Evolutionary conservation across 2,797 vertebrate species (phyloP), one percentile per base, ranked within the genome.

Genomic region (Bradypodion pumilum): DNA sequence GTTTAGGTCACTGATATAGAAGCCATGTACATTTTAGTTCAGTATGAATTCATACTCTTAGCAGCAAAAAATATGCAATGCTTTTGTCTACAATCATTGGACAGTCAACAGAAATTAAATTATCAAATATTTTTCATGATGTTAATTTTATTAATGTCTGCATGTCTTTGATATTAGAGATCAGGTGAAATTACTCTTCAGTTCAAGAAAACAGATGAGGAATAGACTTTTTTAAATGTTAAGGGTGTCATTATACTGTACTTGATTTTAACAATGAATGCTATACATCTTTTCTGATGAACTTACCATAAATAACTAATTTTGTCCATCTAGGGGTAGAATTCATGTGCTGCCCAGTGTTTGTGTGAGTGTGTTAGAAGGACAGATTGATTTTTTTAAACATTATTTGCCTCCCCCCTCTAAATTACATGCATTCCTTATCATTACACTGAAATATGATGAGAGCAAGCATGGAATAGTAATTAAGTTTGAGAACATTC

Each of bases 121-220:
- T 44, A 60, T 42, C 19, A 72, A 72, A 29, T n/a, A n/a, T 73
- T 60, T 72, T 46, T 32, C 49, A 80, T 56, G 72, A 81, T 72
- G 52, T 87, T 90, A 94, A 90, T 91, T 91, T 85, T 60, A 88
- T 25, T 83, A 81, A 84, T 52, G 68, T 68, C 89, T 78, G 83
- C 35, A 86, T 90, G 88, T 91, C 81, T 74, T 88, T 87, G 78
- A 56, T 66, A 40, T 66, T 90, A 15, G 7, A 83, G 59, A 89
- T 49, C 25, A 29, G 74, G 82, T 89, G 82, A 79, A 85, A 32
- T n/a, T 5, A 40, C 1, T 21, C 76, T 72, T 62, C 40, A 79
- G 81, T n/a, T 19, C 42, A 87, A 91, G 63, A 0, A n/a, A 74
- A 13, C n/a, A 32, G 78, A 9, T 87, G 74, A 84, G 59, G 16